A percentile compares a stretch with the other conserved stretches of the same genome.
phyloP scores from a whole-genome alignment of 2,888 invertebrate genomes.

The Tolmerus cingulatus region DNA sequence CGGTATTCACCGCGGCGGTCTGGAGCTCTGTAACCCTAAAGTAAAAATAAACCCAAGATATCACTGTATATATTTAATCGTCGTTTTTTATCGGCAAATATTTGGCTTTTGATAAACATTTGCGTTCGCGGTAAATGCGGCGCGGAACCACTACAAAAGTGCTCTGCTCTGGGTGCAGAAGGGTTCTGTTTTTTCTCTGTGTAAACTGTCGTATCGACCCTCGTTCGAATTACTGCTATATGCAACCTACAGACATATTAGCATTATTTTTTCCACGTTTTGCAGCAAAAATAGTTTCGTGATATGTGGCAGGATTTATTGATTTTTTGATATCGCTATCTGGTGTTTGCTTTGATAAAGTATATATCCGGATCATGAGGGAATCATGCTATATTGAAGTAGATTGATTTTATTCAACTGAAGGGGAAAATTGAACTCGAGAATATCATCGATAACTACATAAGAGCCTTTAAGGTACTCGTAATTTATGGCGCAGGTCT shows the following conservation, averaged over 20 bases:
- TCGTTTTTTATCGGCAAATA: slow-evolving; percentile 12
- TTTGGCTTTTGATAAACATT: slow-evolving; percentile 23
- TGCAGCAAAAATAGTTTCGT: background rate
- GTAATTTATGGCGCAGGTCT: background rate
- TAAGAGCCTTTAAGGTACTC: background rate
- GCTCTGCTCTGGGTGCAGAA: background rate
- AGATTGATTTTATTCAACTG: slow-evolving; percentile 1
- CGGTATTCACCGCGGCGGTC: background rate
- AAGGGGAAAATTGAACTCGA: background rate
- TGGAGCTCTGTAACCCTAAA: background rate
- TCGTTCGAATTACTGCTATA: background rate
- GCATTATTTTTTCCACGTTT: background rate
- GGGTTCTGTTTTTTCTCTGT: slow-evolving; percentile 5
- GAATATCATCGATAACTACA: background rate
- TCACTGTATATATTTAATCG: slow-evolving; percentile 22
- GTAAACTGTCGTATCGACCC: background rate
- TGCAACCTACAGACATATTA: slow-evolving; percentile 12
- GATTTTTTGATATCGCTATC: slow-evolving; percentile 32
- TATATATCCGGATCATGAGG: slow-evolving; percentile 10
- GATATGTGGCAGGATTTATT: slow-evolving; percentile 4
- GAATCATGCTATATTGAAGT: background rate
- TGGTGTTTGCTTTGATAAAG: slow-evolving; percentile 5
- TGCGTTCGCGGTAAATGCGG: background rate
- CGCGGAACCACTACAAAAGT: background rate
- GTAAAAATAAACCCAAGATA: slow-evolving; percentile 25